Evolutionary conservation across 1,140 invertebrate species (phyloP).

Genomic region (Drosophila novamexicana): DNA sequence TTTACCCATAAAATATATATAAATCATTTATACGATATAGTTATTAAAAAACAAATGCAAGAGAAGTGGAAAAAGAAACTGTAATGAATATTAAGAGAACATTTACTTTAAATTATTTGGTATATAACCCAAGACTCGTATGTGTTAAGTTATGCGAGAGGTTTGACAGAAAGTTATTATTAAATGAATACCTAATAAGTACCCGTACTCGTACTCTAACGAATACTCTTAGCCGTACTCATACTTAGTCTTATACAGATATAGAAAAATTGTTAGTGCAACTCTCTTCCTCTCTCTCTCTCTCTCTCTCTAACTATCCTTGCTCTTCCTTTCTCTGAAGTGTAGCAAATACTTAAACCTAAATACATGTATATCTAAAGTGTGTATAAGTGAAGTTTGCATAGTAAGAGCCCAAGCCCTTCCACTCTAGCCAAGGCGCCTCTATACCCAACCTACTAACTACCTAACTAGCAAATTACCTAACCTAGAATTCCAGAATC

Average conservation of each 20-base stretch:
- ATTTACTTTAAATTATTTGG: constrained; percentile 71
- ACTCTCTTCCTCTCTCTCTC: constrained; percentile 23
- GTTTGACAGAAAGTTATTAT: constrained; percentile 64
- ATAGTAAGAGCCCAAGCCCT: constrained; percentile 6
- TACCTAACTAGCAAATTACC: constrained; percentile 43
- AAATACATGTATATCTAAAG: constrained; percentile 29
- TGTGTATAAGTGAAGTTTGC: constrained; percentile 22
- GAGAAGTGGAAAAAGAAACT: constrained; percentile 17
- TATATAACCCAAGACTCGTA: neutral
- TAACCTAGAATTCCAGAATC: constrained; percentile 25
- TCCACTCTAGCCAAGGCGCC: constrained; percentile 14
- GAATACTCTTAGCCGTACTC: neutral
- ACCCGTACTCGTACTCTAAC: no score
- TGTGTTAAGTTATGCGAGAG: neutral
- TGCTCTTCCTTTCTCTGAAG: constrained; percentile 18
- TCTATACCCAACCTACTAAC: constrained; percentile 34
- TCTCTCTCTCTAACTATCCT: constrained; percentile 15
- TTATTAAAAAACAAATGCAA: constrained; percentile 25
- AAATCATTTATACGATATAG: constrained; percentile 47
- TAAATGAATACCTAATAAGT: constrained; percentile 68
- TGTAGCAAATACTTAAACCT: constrained; percentile 30
- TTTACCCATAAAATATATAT: constrained; percentile 37
- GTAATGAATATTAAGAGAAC: constrained; percentile 20
- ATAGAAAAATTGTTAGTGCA: constrained; percentile 51
- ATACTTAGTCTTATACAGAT: constrained; percentile 35